phyloP scores from a whole-genome alignment of 2,888 invertebrate genomes.

The Himalopsyche tibetana region DNA sequence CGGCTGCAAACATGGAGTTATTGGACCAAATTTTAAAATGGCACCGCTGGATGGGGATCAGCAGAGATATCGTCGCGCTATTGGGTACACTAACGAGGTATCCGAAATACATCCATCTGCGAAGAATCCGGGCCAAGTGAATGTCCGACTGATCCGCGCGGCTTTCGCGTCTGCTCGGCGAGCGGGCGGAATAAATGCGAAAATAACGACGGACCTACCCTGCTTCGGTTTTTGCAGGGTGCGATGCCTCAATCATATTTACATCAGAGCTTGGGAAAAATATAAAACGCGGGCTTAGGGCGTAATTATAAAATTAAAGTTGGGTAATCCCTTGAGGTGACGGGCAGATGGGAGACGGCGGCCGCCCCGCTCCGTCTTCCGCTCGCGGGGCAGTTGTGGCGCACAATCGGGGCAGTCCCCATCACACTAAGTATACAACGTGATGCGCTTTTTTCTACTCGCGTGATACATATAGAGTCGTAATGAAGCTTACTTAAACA shows the following conservation, averaged over 20 bases:
- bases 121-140: neutral
- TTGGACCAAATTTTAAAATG: too few species aligned
- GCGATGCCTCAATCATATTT: slow-evolving; percentile 31
- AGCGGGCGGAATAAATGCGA: neutral
- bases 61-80: too few species aligned
- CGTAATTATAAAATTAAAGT: slow-evolving; percentile 60
- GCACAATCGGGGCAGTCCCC: neutral
- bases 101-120: too few species aligned
- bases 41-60: too few species aligned
- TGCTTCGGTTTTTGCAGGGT: neutral
- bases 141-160: neutral
- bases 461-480: too few species aligned
- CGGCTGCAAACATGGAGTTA: too few species aligned
- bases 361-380: neutral
- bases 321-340: slow-evolving; percentile 52
- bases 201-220: slow-evolving; percentile 2
- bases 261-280: slow-evolving; percentile 34
- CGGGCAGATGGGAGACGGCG: neutral
- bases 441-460: too few species aligned
- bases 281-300: slow-evolving; percentile 46
- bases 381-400: neutral
- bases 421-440: too few species aligned
- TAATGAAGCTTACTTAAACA: too few species aligned
- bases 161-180: neutral
- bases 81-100: too few species aligned